Percentiles rank a stretch among this genome's conserved stretches.
phyloP scores from a whole-genome alignment of 2,113 vertebrate genomes.

The Petroica traversi region DNA sequence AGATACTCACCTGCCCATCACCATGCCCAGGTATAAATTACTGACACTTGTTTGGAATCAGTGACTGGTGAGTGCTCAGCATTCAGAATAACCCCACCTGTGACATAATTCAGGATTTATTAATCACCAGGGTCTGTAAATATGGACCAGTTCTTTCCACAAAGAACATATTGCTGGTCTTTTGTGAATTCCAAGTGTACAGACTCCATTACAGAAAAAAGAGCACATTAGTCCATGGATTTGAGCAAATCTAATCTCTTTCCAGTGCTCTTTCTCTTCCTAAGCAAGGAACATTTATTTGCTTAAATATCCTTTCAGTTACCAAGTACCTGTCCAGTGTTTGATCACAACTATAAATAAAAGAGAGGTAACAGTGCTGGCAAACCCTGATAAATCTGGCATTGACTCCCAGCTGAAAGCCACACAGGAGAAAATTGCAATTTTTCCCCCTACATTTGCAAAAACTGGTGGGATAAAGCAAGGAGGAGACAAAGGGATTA shows the following conservation, averaged over 20 bases:
- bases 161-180: not conserved
- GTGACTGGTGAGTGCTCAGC: not conserved
- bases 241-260: not conserved
- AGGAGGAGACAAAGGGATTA: not conserved
- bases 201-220: not conserved
- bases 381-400: not conserved
- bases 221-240: not conserved
- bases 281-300: not conserved
- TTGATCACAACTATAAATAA: constrained; percentile 15
- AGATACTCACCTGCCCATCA: not conserved
- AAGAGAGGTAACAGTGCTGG: not conserved
- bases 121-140: not conserved
- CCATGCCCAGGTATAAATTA: not conserved
- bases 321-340: not conserved
- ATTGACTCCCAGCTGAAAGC: not conserved
- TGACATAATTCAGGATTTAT: not conserved
- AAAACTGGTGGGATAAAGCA: not conserved
- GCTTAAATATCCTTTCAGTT: not conserved
- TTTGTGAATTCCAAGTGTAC: not conserved
- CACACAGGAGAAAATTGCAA: not conserved
- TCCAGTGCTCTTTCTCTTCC: not conserved
- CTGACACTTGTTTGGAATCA: not conserved
- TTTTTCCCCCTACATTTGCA: not conserved
- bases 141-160: not conserved
- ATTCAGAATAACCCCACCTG: not conserved